These are phyloP conservation scores for Hyposmocoma kahamanoa DNA, from an alignment of 1,140 invertebrate genomes.

Conservation along the genomic window DNA sequence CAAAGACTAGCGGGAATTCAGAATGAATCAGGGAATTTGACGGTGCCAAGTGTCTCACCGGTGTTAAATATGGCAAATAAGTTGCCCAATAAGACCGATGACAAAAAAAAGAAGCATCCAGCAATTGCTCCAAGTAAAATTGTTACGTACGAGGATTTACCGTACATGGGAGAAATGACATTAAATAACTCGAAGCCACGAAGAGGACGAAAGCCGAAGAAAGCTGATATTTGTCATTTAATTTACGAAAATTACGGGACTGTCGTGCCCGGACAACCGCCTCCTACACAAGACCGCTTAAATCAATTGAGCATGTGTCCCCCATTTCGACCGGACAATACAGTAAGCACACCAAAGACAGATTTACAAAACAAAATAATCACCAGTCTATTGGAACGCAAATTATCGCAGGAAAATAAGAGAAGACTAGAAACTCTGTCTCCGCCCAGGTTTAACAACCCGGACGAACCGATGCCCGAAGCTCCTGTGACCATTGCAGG, in stretches of 20 bases:
- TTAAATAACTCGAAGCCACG: conserved; percentile 88
- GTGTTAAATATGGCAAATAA: conserved; percentile 36
- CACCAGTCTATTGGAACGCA: conserved; percentile 79
- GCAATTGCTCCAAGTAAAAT: conserved; percentile 71
- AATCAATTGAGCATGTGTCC: conserved; percentile 25
- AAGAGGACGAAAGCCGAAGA: conserved; percentile 89
- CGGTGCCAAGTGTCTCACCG: conserved; percentile 26
- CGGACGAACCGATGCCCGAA: conserved; percentile 52
- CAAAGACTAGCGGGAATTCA: conserved; percentile 81
- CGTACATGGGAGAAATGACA: conserved; percentile 93
- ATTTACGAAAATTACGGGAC: conserved; percentile 93
- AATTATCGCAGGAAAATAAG: conserved; percentile 79
- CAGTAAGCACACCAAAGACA: conserved; percentile 48
- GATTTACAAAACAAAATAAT: conserved; percentile 82
- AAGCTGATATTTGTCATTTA: conserved; percentile 92
- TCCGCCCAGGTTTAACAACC: conserved; percentile 36
- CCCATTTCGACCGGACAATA: conserved; percentile 25
- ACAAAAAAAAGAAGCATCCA: conserved; percentile 52
- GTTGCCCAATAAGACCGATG: conserved; percentile 26
- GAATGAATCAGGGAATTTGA: conserved; percentile 65
- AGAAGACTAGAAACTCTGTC: conserved; percentile 49
- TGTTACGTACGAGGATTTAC: conserved; percentile 86
- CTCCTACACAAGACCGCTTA: conserved; percentile 53
- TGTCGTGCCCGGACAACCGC: conserved; percentile 83
- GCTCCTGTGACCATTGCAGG: conserved; percentile 47